Evolutionary conservation across 1,140 invertebrate genomes (phyloP).

Genomic region (Galleria mellonella): DNA sequence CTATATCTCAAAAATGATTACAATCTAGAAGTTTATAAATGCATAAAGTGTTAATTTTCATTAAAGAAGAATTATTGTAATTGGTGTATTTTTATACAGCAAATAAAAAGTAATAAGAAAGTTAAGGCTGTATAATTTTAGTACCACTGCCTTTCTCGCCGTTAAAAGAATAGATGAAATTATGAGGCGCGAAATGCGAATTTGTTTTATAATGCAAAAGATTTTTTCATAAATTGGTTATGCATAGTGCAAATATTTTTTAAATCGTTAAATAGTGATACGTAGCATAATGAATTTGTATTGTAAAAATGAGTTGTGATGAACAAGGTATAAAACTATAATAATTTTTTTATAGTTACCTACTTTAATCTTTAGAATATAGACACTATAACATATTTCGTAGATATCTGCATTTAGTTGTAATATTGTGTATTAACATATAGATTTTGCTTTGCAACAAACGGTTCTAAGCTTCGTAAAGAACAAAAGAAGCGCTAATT

Average conservation of each 20-base stretch:
- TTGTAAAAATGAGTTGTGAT: conserved; percentile 28
- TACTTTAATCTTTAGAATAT: neutral
- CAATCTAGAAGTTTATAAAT: too few species aligned
- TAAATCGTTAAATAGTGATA: too few species aligned
- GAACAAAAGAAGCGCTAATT: neutral
- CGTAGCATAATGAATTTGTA: conserved; percentile 1
- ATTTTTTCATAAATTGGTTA: too few species aligned
- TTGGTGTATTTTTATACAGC: too few species aligned
- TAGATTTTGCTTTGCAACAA: neutral
- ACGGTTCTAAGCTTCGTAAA: neutral
- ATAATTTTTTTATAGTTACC: conserved; percentile 7
- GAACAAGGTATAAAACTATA: conserved; percentile 20
- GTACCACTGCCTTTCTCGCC: neutral
- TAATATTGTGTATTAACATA: neutral
- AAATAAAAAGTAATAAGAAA: neutral
- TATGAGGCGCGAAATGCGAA: conserved; percentile 11
- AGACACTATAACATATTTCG: neutral
- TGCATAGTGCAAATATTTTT: too few species aligned
- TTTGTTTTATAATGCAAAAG: neutral
- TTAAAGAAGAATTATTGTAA: too few species aligned
- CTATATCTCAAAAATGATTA: too few species aligned
- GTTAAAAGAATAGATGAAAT: conserved; percentile 2
- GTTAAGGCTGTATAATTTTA: neutral
- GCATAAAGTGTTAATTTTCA: too few species aligned
- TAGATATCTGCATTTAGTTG: neutral